These are phyloP conservation scores for Drosophila ezoana DNA, from an alignment of 2,888 invertebrate genomes.

Conservation along the genomic window DNA sequence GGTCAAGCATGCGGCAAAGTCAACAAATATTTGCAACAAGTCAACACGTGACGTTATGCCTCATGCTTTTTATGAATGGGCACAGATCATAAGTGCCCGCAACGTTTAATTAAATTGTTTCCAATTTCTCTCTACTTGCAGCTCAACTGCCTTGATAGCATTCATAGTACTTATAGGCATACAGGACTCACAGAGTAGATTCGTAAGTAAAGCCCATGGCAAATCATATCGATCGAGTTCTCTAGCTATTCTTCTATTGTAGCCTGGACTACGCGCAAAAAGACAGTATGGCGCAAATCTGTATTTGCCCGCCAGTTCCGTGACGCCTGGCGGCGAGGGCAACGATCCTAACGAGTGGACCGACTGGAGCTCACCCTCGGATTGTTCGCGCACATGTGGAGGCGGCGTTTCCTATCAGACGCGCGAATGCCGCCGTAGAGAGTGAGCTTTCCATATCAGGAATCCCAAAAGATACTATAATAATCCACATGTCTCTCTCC, in stretches of 20 bases:
- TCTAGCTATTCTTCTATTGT: constrained; percentile 30
- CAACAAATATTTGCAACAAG: constrained; percentile 77
- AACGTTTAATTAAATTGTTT: constrained; percentile 43
- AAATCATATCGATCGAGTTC: background rate
- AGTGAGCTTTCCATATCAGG: constrained; percentile 84
- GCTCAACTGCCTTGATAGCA: constrained; percentile 87
- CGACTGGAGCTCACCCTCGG: constrained; percentile 92
- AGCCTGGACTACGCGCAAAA: constrained; percentile 91
- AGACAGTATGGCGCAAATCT: constrained; percentile 91
- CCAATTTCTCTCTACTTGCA: constrained; percentile 84
- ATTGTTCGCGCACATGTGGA: constrained; percentile 96
- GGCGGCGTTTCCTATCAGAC: constrained; percentile 95
- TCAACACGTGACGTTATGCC: constrained; percentile 67
- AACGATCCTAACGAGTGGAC: constrained; percentile 90
- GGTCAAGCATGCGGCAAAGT: constrained; percentile 59
- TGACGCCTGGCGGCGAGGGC: constrained; percentile 89
- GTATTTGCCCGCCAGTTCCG: constrained; percentile 90
- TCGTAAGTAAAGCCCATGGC: constrained; percentile 86
- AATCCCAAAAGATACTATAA: background rate
- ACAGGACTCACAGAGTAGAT: constrained; percentile 86
- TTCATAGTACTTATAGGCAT: constrained; percentile 86
- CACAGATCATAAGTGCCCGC: constrained; percentile 6
- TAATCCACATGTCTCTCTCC: background rate
- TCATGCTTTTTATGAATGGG: constrained; percentile 50
- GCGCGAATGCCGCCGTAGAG: constrained; percentile 89